Base-by-base conservation (phyloP, 2,888 invertebrate species). In the Limnephilus auricula region DNA sequence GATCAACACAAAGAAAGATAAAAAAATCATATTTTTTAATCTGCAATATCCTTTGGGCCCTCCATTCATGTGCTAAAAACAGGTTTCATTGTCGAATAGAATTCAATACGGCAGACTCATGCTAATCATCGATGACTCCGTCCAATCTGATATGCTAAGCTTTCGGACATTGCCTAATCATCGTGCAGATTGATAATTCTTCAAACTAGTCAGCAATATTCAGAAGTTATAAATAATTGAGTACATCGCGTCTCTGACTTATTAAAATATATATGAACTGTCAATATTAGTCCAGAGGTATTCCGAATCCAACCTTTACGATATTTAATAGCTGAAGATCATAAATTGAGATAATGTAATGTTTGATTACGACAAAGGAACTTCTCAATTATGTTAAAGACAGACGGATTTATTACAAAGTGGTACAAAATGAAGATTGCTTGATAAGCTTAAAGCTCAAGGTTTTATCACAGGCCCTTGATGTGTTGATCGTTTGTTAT, bases 81-180 rank as follows among this genome's bases (percentile, higher is more conserved):
- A 30, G n/a, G 40, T 40, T 40, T 85, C n/a, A 85, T 12, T 30
- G 37, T n/a, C 0, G n/a, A 85, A 85, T 30, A 37, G 82, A 37
- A 32, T 34, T 82, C n/a, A 82, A 30, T 13, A 12, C 25, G 45
- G 34, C 31, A 25, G 40, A 40, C 34, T 85, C 45, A 30, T 30
- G 12, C 84, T n/a, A 85, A 85, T 85, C 85, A 85, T 40, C n/a
- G 84, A 34, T 84, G 45, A 85, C n/a, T 85, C 30, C 40, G 3
- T 45, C 40, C 85, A 25, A 40, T 45, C 40, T 85, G 85, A 85
- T 34, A 15, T 30, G 85, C 45, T 40, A 85, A 85, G 85, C 85
- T 85, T 85, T 45, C 40, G 5, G 40, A 13, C n/a, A 45, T n/a
- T 45, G 30, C n/a, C 40, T 40, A 40, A 40, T 85, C 45, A 82